Conservation (phyloP, 2,797 vertebrate genomes). For the Muscicapa striata region DNA sequence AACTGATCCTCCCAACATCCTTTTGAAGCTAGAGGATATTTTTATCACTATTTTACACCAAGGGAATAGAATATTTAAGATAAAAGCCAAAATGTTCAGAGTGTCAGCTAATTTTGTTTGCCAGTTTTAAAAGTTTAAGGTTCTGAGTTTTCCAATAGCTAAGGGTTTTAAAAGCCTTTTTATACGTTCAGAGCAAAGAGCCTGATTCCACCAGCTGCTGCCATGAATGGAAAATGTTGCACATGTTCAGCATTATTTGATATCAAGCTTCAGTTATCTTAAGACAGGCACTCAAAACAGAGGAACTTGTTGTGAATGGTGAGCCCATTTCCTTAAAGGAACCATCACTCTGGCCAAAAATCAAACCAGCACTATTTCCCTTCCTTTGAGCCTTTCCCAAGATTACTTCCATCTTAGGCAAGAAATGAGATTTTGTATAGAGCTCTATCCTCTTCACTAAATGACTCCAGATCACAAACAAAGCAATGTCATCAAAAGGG, state of each 20-base stretch:
- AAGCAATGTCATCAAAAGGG: neutral
- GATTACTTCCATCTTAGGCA: neutral
- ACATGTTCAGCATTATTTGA: neutral
- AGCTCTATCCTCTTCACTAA: neutral
- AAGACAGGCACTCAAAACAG: neutral
- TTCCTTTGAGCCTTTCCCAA: neutral
- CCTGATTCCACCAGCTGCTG: neutral
- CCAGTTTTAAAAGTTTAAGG: constrained; percentile 4
- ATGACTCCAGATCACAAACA: neutral
- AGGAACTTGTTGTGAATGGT: neutral
- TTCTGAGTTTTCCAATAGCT: neutral
- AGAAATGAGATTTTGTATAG: neutral
- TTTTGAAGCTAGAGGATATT: constrained; percentile 39
- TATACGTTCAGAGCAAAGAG: neutral
- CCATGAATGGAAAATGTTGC: neutral
- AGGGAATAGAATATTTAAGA: constrained; percentile 16
- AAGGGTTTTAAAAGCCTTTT: neutral
- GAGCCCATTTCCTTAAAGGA: neutral
- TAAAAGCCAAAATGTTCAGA: constrained; percentile 40
- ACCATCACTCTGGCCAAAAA: neutral
- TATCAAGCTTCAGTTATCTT: neutral
- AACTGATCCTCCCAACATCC: neutral
- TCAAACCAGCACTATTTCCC: neutral
- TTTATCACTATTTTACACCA: constrained; percentile 29
- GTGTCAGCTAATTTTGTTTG: constrained; percentile 48